These are phyloP conservation scores for Oreochromis grahami DNA, from an alignment of 2,797 vertebrate species.

Conservation along the genomic window DNA sequence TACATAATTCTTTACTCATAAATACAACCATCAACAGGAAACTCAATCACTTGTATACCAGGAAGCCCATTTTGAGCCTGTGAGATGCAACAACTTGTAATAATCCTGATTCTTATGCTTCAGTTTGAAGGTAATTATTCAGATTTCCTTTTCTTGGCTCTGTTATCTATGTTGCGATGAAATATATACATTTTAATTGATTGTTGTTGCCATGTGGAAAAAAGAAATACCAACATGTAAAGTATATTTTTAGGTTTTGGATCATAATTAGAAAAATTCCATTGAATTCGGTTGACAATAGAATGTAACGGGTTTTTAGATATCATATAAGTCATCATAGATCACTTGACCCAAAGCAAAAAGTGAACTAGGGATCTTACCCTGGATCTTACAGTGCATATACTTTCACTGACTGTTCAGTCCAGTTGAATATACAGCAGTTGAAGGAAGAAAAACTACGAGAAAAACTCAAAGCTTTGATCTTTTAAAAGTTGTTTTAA, in stretches of 20 bases:
- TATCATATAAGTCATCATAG: not conserved
- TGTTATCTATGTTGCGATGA: not conserved
- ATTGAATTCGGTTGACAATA: not conserved
- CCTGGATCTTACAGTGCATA: not conserved
- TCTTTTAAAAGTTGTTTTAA: not conserved
- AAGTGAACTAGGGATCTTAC: not conserved
- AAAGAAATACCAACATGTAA: not conserved
- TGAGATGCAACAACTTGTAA: not conserved
- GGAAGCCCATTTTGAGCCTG: not conserved
- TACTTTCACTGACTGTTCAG: not conserved
- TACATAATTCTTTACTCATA: not conserved
- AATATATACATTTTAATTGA: not conserved
- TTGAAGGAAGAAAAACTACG: not conserved
- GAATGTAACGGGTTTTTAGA: not conserved
- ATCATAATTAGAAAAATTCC: not conserved
- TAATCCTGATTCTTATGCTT: not conserved
- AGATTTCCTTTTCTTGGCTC: not conserved
- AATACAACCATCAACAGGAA: not conserved
- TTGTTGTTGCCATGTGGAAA: not conserved
- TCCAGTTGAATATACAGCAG: not conserved
- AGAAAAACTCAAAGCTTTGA: not conserved
- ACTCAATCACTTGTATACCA: not conserved
- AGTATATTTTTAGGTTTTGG: not conserved
- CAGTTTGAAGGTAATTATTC: conserved; percentile 1
- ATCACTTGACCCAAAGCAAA: not conserved